A percentile compares a stretch with the other conserved stretches of the same genome.
Evolutionary conservation across 2,888 invertebrate genomes (phyloP).

Genomic region (Hypena proboscidalis): DNA sequence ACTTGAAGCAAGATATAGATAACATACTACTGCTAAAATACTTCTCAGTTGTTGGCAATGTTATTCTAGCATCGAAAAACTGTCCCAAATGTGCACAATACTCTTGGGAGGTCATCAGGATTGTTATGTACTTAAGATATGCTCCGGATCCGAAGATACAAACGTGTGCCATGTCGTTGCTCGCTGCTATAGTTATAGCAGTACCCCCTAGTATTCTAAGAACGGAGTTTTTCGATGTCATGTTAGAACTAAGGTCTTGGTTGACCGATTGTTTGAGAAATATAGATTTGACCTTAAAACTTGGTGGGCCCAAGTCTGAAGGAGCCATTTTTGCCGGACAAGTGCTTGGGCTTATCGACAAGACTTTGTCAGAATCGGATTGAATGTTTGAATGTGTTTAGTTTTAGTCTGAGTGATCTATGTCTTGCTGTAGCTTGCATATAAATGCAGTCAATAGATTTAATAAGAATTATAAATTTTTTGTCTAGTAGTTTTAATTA

Average conservation of each 20-base stretch:
- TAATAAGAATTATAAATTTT: too few species aligned
- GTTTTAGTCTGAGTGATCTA: too few species aligned
- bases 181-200: constrained; percentile 87
- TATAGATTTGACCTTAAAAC: constrained; percentile 73
- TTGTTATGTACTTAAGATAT: constrained; percentile 88
- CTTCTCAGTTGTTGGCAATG: constrained; percentile 87
- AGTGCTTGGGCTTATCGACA: constrained; percentile 85
- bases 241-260: constrained; percentile 89
- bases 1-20: constrained; percentile 86
- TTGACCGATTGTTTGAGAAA: constrained; percentile 84
- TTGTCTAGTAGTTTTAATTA: too few species aligned
- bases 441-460: too few species aligned
- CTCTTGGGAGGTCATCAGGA: constrained; percentile 88
- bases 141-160: constrained; percentile 88
- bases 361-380: constrained; percentile 53
- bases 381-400: constrained; percentile 7
- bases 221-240: constrained; percentile 85
- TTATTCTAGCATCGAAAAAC: constrained; percentile 89
- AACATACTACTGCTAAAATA: constrained; percentile 88
- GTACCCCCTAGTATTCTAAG: constrained; percentile 85
- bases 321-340: constrained; percentile 87
- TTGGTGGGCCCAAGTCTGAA: constrained; percentile 87
- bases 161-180: constrained; percentile 87
- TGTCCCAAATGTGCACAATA: constrained; percentile 87
- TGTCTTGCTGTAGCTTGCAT: too few species aligned